A percentile compares a stretch with the other conserved stretches of the same genome.
Conservation (phyloP, 2,888 invertebrate species). For the Philereme vetulata region DNA sequence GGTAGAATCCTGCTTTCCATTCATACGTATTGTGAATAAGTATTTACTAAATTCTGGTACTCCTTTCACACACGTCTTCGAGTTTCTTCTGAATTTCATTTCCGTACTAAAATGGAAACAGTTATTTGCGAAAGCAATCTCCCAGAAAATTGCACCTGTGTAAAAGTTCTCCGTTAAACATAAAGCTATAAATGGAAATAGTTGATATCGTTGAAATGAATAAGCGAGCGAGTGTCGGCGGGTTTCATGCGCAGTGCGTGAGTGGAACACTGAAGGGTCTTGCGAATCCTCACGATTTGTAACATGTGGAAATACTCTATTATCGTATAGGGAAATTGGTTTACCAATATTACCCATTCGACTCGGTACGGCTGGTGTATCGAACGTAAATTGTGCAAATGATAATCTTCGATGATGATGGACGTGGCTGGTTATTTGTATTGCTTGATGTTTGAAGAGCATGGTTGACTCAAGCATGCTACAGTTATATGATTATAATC, state of each 20-base stretch:
- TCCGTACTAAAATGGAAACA: too few species aligned
- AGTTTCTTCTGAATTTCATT: too few species aligned
- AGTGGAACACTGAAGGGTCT: conserved; percentile 14
- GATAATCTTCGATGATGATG: conserved; percentile 11
- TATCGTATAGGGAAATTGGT: conserved; percentile 16
- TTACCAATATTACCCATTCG: conserved; percentile 9
- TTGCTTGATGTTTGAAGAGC: conserved; percentile 1
- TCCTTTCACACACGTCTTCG: too few species aligned
- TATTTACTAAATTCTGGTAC: too few species aligned
- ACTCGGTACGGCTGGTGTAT: conserved; percentile 7
- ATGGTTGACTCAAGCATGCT: too few species aligned
- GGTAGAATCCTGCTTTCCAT: too few species aligned
- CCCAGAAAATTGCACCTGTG: neutral
- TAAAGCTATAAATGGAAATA: conserved; percentile 5
- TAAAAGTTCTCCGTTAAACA: neutral
- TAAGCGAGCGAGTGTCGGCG: conserved; percentile 7
- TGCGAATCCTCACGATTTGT: conserved; percentile 4
- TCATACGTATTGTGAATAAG: too few species aligned
- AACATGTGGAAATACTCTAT: conserved; percentile 20
- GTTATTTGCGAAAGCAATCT: neutral
- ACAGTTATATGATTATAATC: too few species aligned
- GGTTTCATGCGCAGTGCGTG: conserved; percentile 26
- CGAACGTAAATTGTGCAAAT: conserved; percentile 9
- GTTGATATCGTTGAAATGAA: conserved; percentile 20
- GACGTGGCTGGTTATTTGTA: neutral